phyloP scores from a whole-genome alignment of 1,140 invertebrate species.

The Drosophila novamexicana region DNA sequence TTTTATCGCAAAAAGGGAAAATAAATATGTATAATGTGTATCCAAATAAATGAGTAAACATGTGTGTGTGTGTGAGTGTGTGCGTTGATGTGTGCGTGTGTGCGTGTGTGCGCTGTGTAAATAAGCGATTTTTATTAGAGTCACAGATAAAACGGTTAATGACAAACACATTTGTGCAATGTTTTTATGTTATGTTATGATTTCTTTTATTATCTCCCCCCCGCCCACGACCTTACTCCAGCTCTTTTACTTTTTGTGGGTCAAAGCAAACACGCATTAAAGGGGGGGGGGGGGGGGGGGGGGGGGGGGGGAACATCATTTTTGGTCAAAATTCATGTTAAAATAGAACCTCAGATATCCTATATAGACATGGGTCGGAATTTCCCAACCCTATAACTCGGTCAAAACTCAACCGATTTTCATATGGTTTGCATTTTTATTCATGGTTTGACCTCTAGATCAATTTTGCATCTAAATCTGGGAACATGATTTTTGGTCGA shows the following conservation, averaged over 20 bases:
- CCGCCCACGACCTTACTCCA: neutral
- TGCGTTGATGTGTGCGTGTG: neutral
- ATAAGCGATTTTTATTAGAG: conserved; percentile 56
- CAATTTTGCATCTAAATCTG: too few species aligned
- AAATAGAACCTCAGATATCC: too few species aligned
- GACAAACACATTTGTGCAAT: conserved; percentile 42
- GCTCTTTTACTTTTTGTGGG: conserved; percentile 1
- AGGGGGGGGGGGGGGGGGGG: neutral
- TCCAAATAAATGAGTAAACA: conserved; percentile 65
- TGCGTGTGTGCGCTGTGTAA: conserved; percentile 29
- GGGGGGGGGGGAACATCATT: neutral
- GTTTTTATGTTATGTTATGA: conserved; percentile 32
- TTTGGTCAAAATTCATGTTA: too few species aligned
- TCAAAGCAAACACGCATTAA: neutral
- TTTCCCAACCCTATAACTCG: too few species aligned
- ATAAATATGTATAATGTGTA: conserved; percentile 59
- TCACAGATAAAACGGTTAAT: conserved; percentile 53
- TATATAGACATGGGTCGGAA: too few species aligned
- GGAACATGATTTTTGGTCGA: too few species aligned
- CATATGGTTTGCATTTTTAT: too few species aligned
- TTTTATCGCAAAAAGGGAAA: conserved; percentile 58
- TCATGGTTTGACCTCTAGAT: too few species aligned
- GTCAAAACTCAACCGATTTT: too few species aligned
- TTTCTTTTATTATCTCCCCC: conserved; percentile 10
- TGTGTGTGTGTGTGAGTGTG: conserved; percentile 27